Percentiles rank a stretch among this genome's conserved stretches.
Evolutionary conservation across 2,797 vertebrate genomes (phyloP).

Genomic region (Sebastes matsubarae): DNA sequence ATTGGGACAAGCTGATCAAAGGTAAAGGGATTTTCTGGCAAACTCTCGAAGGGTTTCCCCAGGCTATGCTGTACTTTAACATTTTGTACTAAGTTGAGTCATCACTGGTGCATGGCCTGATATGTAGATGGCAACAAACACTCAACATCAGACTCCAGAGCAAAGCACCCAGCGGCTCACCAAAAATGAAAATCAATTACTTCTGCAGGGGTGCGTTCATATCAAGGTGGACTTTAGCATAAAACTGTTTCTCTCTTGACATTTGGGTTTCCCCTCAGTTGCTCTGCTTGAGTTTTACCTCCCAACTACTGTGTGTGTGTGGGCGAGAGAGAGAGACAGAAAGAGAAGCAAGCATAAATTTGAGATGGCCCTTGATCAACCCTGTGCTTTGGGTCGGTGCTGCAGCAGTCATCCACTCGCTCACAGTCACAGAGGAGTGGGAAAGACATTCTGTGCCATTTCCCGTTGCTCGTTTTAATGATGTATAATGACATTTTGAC

Average conservation of each 20-base stretch:
- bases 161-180: constrained; percentile 14
- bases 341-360: constrained; percentile 20
- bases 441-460: constrained; percentile 10
- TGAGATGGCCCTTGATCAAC: constrained; percentile 29
- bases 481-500: constrained; percentile 26
- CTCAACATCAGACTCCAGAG: constrained; percentile 39
- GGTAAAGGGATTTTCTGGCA: background rate
- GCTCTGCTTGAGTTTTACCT: constrained; percentile 24
- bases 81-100: constrained; percentile 6
- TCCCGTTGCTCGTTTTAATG: constrained; percentile 24
- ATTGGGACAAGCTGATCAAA: background rate
- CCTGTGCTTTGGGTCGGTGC: constrained; percentile 1
- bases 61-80: background rate
- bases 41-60: background rate
- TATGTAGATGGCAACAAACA: constrained; percentile 51
- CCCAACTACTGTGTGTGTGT: background rate
- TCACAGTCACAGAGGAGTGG: constrained; percentile 23
- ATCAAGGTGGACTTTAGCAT: constrained; percentile 44
- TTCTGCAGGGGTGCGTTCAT: constrained; percentile 38
- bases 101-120: constrained; percentile 22
- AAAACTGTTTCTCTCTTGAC: constrained; percentile 38
- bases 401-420: constrained; percentile 8
- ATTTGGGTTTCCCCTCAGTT: constrained; percentile 46
- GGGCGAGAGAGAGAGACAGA: background rate
- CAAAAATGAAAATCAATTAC: constrained; percentile 52